A percentile compares a stretch with the other conserved stretches of the same genome.
These are phyloP conservation scores for Hydrochoerus hydrochaeris DNA, from an alignment of 2,113 vertebrate genomes.

Conservation along the genomic window DNA sequence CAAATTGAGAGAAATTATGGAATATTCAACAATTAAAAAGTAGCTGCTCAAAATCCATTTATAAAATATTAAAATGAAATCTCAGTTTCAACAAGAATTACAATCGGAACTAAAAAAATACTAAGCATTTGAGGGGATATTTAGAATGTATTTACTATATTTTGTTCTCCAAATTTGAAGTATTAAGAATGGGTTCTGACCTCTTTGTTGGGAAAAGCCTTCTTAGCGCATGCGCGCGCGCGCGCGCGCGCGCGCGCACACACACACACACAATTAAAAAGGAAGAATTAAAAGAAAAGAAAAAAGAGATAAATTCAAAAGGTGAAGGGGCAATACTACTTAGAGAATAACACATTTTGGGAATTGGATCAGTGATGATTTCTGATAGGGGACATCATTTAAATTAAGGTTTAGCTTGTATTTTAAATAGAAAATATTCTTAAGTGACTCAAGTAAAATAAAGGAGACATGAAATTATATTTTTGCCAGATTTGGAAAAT, in stretches of 20 bases:
- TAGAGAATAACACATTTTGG: background rate
- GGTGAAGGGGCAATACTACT: background rate
- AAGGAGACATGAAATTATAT: background rate
- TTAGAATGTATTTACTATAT: background rate
- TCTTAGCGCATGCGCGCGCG: background rate
- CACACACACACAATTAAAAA: background rate
- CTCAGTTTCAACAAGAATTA: background rate
- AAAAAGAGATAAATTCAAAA: background rate
- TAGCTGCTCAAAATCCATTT: background rate
- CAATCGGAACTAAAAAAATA: background rate
- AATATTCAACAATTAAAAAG: background rate
- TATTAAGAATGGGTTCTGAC: background rate
- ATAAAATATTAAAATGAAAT: background rate
- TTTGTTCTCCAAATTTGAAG: background rate
- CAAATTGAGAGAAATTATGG: background rate
- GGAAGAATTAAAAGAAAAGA: background rate
- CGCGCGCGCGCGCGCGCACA: fast-evolving
- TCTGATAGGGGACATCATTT: background rate
- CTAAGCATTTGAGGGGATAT: background rate
- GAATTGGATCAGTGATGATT: background rate
- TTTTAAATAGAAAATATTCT: background rate
- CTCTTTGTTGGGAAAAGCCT: background rate
- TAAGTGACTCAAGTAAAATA: background rate
- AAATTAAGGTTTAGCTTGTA: too few relatives aligned
- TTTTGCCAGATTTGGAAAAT: background rate